phyloP scores from a whole-genome alignment of 1,140 invertebrate species.

The Grapholita molesta region DNA sequence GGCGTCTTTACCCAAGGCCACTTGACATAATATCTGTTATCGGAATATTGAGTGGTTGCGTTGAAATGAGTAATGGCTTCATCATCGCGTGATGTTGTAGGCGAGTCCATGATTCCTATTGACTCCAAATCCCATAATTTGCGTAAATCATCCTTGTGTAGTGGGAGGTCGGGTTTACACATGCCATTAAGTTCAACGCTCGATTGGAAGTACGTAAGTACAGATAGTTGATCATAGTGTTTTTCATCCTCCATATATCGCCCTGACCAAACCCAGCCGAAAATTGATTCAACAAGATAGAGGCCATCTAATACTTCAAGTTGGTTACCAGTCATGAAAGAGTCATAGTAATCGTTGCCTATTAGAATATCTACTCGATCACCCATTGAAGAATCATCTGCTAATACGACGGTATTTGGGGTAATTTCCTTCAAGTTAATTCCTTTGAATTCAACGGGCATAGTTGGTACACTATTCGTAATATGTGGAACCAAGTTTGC shows the following conservation, averaged over 20 bases:
- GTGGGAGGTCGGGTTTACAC: not conserved
- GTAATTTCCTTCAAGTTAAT: not conserved
- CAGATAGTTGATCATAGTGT: not conserved
- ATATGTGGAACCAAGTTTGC: not conserved
- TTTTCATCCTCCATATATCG: not conserved
- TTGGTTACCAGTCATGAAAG: not conserved
- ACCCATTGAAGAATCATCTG: constrained; percentile 9
- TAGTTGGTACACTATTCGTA: not conserved
- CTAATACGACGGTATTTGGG: not conserved
- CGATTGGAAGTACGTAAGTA: not conserved
- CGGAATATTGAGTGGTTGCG: not conserved
- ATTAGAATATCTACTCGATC: constrained; percentile 8
- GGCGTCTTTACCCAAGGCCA: constrained; percentile 9
- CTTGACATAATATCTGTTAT: constrained; percentile 4
- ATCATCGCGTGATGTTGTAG: not conserved
- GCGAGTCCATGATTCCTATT: constrained; percentile 8
- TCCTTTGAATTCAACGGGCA: not conserved
- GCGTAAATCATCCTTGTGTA: not conserved
- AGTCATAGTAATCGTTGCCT: constrained; percentile 20
- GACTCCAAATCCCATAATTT: constrained; percentile 15
- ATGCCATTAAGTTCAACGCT: not conserved
- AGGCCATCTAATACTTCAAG: not conserved
- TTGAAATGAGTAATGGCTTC: constrained; percentile 1
- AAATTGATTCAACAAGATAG: not conserved
- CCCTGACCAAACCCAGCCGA: not conserved